Percentiles rank a stretch among this genome's conserved stretches.
Conservation (phyloP, 2,113 vertebrate genomes). For the Zeus faber region DNA sequence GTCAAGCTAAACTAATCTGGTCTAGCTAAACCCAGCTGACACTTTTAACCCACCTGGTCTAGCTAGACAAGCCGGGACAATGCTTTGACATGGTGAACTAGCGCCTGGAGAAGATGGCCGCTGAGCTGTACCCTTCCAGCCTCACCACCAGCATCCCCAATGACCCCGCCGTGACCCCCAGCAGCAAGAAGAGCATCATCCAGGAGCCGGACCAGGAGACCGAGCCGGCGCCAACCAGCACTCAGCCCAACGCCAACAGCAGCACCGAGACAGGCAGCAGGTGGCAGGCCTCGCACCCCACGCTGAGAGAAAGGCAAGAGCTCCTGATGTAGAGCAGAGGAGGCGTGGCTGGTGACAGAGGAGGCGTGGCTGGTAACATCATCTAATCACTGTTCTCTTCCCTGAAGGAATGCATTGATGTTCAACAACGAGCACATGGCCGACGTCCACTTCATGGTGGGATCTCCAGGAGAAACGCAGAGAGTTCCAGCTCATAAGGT, state of each 20-base stretch:
- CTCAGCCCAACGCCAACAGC: slow-evolving; percentile 78
- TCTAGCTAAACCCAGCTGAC: too few species aligned
- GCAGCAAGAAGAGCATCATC: slow-evolving; percentile 80
- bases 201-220: slow-evolving; percentile 70
- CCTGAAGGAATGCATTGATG: slow-evolving; percentile 89
- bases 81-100: slow-evolving; percentile 79
- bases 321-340: neutral
- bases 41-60: too few species aligned
- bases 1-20: too few species aligned
- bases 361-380: neutral
- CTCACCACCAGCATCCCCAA: slow-evolving; percentile 79
- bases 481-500: slow-evolving; percentile 95
- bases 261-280: slow-evolving; percentile 79
- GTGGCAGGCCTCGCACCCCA: slow-evolving; percentile 87
- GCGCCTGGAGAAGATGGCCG: slow-evolving; percentile 86
- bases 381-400: neutral
- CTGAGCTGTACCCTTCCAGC: slow-evolving; percentile 86
- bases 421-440: slow-evolving; percentile 98
- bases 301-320: slow-evolving; percentile 88
- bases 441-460: slow-evolving; percentile 92
- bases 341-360: neutral
- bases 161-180: slow-evolving; percentile 65
- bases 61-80: slow-evolving; percentile 64
- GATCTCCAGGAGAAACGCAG: slow-evolving; percentile 82
- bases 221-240: slow-evolving; percentile 60